Base-by-base conservation (phyloP, 1,140 invertebrate genomes). In the Araneus ventricosus region DNA sequence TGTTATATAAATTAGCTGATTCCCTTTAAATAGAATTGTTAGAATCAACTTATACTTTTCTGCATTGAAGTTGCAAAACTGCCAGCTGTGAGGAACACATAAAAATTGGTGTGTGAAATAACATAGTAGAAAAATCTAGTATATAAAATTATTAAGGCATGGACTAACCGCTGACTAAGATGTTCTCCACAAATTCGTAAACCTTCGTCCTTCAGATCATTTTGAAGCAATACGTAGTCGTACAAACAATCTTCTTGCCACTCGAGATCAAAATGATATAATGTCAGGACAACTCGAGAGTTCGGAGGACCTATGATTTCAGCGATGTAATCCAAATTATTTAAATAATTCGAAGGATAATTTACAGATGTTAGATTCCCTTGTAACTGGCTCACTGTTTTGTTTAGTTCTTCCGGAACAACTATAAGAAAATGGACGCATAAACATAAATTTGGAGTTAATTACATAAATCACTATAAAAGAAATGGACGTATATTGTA, bases 241-340 rank as follows among this genome's bases (percentile, higher is more conserved):
- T 98, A 98, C 0, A 98, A 96, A 94, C 97, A 98, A 92, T 97
- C 96, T 34, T 96, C 95, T 95, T 98, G 97, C 90, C 96, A 96
- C 95, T 98, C 97, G 14, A 98, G 94, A 94, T 97, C 97, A 14
- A 98, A 95, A 63, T 96, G 95, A 20, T 96, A 95, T 94, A 97
- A 97, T 93, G 96, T 96, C 84, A 97, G 95, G 0, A 97, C 96
- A 0, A 97, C 96, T 27, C 97, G 95, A 1, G 96, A 96, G 84
- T 96, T 95, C 5, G 96, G 95, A 0, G 97, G 97, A 20, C 96
- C 96, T 24, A 95, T 94, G 2, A 97, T 96, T 90, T 96, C 96
- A 0, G 96, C 96, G 95, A 96, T 96, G 94, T 97, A 97, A 95
- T 97, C 96, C 70, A 97, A 95, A 94, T 97, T 96, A 93, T 97